Conservation (phyloP, 2,113 vertebrate species). For the Capreolus pygargus region DNA sequence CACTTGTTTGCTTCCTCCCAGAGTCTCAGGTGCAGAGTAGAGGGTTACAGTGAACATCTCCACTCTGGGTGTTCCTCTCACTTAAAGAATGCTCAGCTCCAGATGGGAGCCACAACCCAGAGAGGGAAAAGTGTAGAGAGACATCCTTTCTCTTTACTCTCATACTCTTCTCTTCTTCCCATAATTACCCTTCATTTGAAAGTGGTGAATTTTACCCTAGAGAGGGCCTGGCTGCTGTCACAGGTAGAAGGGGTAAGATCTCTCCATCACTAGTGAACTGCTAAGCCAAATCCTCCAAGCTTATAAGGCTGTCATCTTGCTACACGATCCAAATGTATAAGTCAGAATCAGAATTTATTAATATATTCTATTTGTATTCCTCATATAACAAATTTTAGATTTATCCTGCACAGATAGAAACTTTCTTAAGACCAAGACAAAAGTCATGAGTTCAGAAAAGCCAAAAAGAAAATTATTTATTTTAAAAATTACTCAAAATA, state of each 20-base stretch:
- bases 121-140: background rate
- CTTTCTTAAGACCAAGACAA: background rate
- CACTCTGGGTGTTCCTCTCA: background rate
- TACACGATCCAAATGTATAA: background rate
- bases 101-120: background rate
- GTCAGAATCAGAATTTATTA: background rate
- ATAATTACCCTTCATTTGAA: background rate
- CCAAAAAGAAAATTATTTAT: background rate
- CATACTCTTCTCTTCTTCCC: background rate
- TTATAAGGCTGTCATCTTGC: background rate
- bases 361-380: background rate
- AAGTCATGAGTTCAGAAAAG: background rate
- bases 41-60: background rate
- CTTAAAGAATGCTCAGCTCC: background rate
- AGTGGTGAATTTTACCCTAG: background rate
- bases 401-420: background rate
- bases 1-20: background rate
- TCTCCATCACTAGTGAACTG: background rate
- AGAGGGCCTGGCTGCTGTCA: background rate
- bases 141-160: background rate
- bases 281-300: background rate
- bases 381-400: background rate
- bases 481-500: background rate
- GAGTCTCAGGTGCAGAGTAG: background rate
- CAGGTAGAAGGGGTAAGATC: background rate